Evolutionary conservation across 2,797 vertebrate species (phyloP).

Genomic region (Cirrhinus mrigala): DNA sequence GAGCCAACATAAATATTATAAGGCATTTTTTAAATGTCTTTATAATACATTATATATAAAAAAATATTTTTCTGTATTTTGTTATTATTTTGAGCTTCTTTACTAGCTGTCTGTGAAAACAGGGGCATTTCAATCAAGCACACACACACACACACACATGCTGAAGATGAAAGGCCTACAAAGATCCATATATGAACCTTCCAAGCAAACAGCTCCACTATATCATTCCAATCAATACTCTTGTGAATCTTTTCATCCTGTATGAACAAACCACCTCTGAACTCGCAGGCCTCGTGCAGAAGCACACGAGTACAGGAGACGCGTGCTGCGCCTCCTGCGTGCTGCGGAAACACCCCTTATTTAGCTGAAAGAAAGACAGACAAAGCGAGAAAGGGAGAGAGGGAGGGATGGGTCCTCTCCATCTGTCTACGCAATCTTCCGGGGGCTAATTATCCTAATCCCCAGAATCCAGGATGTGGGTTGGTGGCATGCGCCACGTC

Average conservation of each 20-base stretch:
- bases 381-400: constrained; percentile 22
- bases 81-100: not conserved
- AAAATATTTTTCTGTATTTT: not conserved
- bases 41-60: not conserved
- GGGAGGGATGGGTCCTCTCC: constrained; percentile 69
- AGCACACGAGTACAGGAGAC: constrained; percentile 44
- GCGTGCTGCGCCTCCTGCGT: constrained; percentile 48
- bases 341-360: constrained; percentile 57
- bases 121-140: not conserved
- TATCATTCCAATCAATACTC: constrained; percentile 42
- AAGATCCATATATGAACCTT: constrained; percentile 36
- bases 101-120: not conserved
- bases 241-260: constrained; percentile 48
- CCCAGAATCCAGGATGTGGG: constrained; percentile 79
- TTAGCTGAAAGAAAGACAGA: constrained; percentile 49
- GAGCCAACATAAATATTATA: not conserved
- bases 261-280: constrained; percentile 52
- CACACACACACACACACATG: constrained; percentile 25
- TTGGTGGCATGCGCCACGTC: constrained; percentile 75
- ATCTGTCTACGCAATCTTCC: constrained; percentile 82
- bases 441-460: constrained; percentile 87
- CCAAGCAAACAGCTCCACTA: constrained; percentile 36
- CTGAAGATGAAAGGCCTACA: constrained; percentile 38
- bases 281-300: constrained; percentile 32
- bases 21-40: not conserved